Conservation (phyloP, 2,113 vertebrate genomes). For the Benitochromis conjunctus region DNA sequence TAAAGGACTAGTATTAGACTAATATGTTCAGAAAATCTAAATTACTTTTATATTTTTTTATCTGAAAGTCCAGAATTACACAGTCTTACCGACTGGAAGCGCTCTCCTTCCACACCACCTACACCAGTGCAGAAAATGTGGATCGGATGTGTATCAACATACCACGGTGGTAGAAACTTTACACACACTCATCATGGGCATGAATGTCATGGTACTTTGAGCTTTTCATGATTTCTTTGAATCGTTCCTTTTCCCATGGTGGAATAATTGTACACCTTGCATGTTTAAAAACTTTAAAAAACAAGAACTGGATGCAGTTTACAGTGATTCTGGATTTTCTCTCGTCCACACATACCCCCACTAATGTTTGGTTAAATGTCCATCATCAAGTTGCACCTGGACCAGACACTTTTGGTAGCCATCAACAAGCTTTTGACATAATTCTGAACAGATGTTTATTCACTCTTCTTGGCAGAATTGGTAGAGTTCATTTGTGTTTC, state of each 20-base stretch:
- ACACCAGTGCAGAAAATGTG: not conserved
- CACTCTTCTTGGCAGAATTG: not conserved
- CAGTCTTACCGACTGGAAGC: not conserved
- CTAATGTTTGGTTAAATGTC: not conserved
- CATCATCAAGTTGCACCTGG: accelerated
- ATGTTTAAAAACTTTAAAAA: accelerated
- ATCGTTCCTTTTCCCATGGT: not conserved
- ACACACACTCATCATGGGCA: not conserved
- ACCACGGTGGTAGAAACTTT: not conserved
- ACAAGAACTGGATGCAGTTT: not conserved
- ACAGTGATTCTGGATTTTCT: not conserved
- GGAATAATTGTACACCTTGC: not conserved
- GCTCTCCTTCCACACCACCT: not conserved
- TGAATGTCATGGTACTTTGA: not conserved
- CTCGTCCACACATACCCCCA: not conserved
- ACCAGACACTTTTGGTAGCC: not conserved
- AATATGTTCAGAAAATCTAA: not conserved
- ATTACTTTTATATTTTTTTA: accelerated
- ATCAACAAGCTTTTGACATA: not conserved
- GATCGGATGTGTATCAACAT: not conserved
- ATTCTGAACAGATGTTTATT: not conserved
- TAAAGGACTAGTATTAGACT: not conserved
- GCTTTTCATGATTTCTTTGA: not conserved
- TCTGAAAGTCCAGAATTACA: not conserved
- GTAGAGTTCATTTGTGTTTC: not conserved